Evolutionary conservation across 2,113 vertebrate species (phyloP).

Genomic region (Amazona vittata): DNA sequence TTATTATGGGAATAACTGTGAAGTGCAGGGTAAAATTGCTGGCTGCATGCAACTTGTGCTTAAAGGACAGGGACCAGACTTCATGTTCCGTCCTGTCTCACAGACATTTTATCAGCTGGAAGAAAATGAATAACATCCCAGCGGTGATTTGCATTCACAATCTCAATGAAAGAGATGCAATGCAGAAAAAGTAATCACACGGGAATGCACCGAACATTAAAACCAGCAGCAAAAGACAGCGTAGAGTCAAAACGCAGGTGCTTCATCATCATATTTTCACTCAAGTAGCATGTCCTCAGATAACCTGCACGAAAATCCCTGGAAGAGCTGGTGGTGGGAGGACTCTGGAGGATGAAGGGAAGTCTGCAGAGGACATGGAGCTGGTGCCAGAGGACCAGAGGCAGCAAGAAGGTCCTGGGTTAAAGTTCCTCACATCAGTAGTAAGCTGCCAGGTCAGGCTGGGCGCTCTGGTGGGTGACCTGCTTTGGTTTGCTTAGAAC

Average conservation of each 20-base stretch:
- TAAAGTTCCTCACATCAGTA: background rate
- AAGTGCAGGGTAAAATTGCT: background rate
- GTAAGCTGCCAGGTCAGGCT: background rate
- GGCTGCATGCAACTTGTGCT: background rate
- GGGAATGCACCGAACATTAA: background rate
- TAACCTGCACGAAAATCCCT: background rate
- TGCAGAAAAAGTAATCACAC: background rate
- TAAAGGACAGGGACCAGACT: background rate
- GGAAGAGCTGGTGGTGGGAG: background rate
- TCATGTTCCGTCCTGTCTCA: background rate
- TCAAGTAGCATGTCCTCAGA: background rate
- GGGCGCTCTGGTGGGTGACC: background rate
- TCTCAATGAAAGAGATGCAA: background rate
- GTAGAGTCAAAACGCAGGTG: background rate
- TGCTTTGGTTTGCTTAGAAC: background rate
- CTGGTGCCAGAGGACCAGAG: background rate
- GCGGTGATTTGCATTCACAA: slow-evolving; percentile 1
- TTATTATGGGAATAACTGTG: background rate
- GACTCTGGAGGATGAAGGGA: background rate
- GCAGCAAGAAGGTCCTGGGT: background rate
- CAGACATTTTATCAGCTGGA: background rate
- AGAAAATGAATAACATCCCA: slow-evolving; percentile 6
- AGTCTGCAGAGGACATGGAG: background rate
- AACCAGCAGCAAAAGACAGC: background rate
- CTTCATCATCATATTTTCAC: background rate